Conservation (phyloP, 2,888 invertebrate genomes). For the Ichneumoninae sp. region DNA sequence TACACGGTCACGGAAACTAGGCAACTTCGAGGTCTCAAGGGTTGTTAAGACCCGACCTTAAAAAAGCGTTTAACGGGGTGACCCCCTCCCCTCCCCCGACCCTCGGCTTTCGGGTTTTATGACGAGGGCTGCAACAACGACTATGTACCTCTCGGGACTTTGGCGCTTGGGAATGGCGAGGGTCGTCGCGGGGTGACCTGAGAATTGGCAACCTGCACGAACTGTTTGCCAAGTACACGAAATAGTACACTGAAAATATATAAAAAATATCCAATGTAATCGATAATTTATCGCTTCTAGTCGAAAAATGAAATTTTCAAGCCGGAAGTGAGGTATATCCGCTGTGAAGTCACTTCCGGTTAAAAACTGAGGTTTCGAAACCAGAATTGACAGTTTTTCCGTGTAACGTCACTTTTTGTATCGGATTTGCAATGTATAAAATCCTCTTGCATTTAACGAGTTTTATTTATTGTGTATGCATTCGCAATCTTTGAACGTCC, state of each 20-base stretch:
- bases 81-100: conserved; percentile 57
- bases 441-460: neutral
- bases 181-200: conserved; percentile 48
- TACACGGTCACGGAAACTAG: conserved; percentile 58
- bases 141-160: conserved; percentile 40
- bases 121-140: conserved; percentile 52
- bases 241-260: neutral
- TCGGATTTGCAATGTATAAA: neutral
- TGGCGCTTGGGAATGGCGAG: conserved; percentile 49
- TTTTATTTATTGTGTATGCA: neutral
- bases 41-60: conserved; percentile 79
- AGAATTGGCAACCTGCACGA: conserved; percentile 48
- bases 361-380: neutral
- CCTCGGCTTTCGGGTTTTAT: conserved; percentile 58
- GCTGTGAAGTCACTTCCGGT: too few relatives aligned
- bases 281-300: too few relatives aligned
- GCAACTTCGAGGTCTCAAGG: conserved; percentile 78
- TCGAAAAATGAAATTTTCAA: too few relatives aligned
- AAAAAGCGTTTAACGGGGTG: conserved; percentile 82
- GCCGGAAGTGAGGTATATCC: too few relatives aligned
- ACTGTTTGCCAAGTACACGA: conserved; percentile 29
- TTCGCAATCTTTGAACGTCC: neutral
- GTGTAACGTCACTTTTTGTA: neutral
- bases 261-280: too few relatives aligned
- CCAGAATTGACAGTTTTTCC: neutral